phyloP scores from a whole-genome alignment of 2,888 invertebrate genomes.

The Geophilus truncorum region DNA sequence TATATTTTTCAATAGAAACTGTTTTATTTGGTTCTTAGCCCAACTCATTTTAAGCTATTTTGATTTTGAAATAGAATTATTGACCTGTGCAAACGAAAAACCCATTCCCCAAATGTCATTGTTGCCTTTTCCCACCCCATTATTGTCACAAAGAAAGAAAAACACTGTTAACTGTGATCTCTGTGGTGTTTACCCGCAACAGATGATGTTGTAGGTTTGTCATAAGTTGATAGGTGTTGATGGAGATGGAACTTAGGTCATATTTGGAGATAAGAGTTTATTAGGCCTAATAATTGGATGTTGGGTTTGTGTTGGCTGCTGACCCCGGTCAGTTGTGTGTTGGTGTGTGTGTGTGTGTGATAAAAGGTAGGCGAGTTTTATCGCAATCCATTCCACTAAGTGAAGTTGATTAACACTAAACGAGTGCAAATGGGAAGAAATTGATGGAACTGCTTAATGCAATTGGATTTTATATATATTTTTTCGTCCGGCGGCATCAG shows the following conservation, averaged over 20 bases:
- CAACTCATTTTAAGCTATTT: too few relatives aligned
- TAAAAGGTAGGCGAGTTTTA: not conserved
- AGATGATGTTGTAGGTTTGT: not conserved
- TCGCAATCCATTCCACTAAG: not conserved
- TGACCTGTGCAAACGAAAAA: too few relatives aligned
- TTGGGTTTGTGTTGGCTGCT: constrained; percentile 4
- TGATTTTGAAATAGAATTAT: too few relatives aligned
- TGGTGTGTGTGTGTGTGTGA: too few relatives aligned
- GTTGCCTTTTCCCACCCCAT: too few relatives aligned
- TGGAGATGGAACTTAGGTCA: not conserved
- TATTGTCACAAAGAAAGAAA: too few relatives aligned
- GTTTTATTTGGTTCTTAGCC: too few relatives aligned
- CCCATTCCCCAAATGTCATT: too few relatives aligned
- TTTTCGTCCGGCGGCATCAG: too few relatives aligned
- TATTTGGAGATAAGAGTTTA: not conserved
- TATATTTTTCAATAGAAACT: too few relatives aligned
- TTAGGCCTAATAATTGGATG: constrained; percentile 4
- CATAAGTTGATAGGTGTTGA: not conserved
- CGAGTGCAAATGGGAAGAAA: constrained; percentile 4
- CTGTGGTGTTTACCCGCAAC: not conserved
- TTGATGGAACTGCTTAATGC: constrained; percentile 5
- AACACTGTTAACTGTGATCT: too few relatives aligned
- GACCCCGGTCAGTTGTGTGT: not conserved
- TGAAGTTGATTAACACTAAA: constrained; percentile 10
- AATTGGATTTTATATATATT: not conserved